Base-by-base conservation (phyloP, 2,888 invertebrate genomes). In the Watsonalla cultraria region DNA sequence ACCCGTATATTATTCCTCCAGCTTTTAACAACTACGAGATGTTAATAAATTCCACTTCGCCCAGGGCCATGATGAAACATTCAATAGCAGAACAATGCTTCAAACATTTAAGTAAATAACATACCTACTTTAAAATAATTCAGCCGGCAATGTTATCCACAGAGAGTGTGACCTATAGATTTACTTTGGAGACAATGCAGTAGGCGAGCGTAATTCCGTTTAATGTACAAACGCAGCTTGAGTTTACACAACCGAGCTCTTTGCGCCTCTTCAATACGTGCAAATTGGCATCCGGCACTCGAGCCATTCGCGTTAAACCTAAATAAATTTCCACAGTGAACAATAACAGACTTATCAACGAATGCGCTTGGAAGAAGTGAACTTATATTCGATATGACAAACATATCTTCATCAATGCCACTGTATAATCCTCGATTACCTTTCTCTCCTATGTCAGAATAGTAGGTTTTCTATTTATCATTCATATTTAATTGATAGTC, bases 21-120 rank as follows among this genome's bases (percentile, higher is more conserved):
- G 57, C 65, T 61, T 62, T 64, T 63, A 61, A 66, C 60, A 63
- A 57, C 54, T 59, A 61, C 54, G 53, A 64, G 59, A 57, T 64
- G 65, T 61, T 64, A 65, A 70, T 71, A 68, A 74, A 65, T 60
- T 60, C 59, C 53, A 55, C 55, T 54, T 58, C 58, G 52, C 51
- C 59, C 66, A 63, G 55, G 68, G 68, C 53, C 68, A 54, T 4
- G 24, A 4, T 24, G 24, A 24, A 50, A 55, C 51, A 47, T 56
- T 59, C 59, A 57, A 59, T 51, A 59, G 49, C 48, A 54, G 48
- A 7, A 54, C 51, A 54, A 59, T 53, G 47, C 50, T 8, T 45
- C 35, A 55, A 46, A 24, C n/a, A 33, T 39, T 49, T 37, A 39
- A 37, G 15, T 33, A 37, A 49, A 37, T 37, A 48, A 48, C 34